Evolutionary conservation across 2,797 vertebrate genomes (phyloP).

Genomic region (Gymnothorax reevesii): DNA sequence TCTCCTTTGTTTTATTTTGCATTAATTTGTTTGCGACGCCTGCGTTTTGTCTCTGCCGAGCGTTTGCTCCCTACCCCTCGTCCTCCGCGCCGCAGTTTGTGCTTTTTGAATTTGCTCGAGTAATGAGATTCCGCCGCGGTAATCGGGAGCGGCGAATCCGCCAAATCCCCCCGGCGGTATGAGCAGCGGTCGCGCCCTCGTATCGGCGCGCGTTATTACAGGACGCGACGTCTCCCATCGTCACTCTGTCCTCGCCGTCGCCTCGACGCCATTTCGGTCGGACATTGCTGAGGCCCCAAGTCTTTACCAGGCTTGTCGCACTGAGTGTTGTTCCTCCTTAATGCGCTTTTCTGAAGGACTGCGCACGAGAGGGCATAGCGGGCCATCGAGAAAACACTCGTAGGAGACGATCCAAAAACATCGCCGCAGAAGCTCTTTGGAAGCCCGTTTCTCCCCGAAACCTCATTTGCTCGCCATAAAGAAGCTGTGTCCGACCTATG

Average conservation of each 20-base stretch:
- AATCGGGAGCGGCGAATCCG: background rate
- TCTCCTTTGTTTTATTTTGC: background rate
- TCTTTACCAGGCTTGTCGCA: too few species aligned
- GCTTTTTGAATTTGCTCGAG: background rate
- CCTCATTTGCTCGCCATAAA: too few species aligned
- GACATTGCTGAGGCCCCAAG: too few species aligned
- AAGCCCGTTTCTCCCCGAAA: too few species aligned
- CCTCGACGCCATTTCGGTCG: background rate
- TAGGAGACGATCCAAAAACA: too few species aligned
- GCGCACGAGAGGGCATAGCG: too few species aligned
- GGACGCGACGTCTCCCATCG: background rate
- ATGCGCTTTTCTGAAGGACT: too few species aligned
- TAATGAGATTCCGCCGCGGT: background rate
- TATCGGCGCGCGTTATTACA: background rate
- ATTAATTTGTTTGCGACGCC: constrained; percentile 9
- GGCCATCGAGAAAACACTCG: too few species aligned
- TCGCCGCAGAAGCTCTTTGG: too few species aligned
- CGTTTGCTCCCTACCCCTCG: background rate
- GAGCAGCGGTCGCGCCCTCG: background rate
- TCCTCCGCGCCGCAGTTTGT: background rate
- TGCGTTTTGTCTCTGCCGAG: background rate
- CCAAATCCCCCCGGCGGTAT: background rate
- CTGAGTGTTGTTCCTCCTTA: too few species aligned
- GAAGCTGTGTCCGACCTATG: too few species aligned
- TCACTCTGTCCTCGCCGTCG: background rate